Evolutionary conservation across 2,888 invertebrate genomes (phyloP).

Genomic region (Drosophila greeni): DNA sequence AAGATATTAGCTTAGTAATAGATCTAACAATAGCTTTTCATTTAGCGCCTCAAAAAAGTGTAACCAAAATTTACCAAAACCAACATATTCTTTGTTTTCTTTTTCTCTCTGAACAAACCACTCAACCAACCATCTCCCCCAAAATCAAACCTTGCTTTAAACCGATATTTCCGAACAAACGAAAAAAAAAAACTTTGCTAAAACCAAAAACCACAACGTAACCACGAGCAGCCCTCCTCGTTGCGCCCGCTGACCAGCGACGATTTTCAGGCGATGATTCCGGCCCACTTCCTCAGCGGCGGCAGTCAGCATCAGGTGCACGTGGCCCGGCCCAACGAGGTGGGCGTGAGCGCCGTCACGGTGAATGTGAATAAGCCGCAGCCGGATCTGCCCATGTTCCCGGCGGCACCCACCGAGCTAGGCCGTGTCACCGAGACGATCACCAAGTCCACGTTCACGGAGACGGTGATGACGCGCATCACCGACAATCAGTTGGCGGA

Average conservation of each 20-base stretch:
- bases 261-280: slow-evolving; percentile 97
- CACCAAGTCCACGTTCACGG: slow-evolving; percentile 96
- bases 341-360: slow-evolving; percentile 82
- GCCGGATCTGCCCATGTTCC: slow-evolving; percentile 85
- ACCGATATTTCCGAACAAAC: slow-evolving; percentile 36
- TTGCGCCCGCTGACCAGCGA: slow-evolving; percentile 94
- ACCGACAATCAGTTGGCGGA: slow-evolving; percentile 93
- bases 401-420: slow-evolving; percentile 89
- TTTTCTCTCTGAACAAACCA: slow-evolving; percentile 58
- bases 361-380: slow-evolving; percentile 90
- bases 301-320: slow-evolving; percentile 84
- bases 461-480: slow-evolving; percentile 95
- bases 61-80: slow-evolving; percentile 68
- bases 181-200: slow-evolving; percentile 36
- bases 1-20: slow-evolving; percentile 52
- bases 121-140: slow-evolving; percentile 20
- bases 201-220: slow-evolving; percentile 32
- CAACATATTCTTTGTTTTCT: slow-evolving; percentile 74
- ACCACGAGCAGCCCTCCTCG: slow-evolving; percentile 68
- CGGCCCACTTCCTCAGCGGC: slow-evolving; percentile 93
- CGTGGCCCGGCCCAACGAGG: slow-evolving; percentile 78
- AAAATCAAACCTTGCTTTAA: slow-evolving; percentile 57
- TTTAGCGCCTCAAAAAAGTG: slow-evolving; percentile 51
- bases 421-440: slow-evolving; percentile 96
- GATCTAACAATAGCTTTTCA: slow-evolving; percentile 36